phyloP scores from a whole-genome alignment of 1,140 invertebrate genomes.

The Pachyrhynchus sulphureomaculatus region DNA sequence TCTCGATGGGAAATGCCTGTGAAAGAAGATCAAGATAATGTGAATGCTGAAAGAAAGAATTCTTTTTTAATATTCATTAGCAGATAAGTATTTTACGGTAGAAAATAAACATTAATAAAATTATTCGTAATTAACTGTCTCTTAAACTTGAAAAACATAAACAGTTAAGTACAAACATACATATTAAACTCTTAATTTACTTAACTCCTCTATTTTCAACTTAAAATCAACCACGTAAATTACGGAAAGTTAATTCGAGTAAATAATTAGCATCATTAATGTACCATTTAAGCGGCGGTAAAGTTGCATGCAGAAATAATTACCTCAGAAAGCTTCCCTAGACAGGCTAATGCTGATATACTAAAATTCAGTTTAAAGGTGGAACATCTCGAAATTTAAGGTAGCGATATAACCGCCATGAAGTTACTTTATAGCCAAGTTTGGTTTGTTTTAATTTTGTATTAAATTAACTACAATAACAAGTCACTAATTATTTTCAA shows the following conservation, averaged over 20 bases:
- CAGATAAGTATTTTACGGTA: too few species aligned
- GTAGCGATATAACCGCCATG: slow-evolving; percentile 21
- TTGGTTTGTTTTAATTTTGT: slow-evolving; percentile 22
- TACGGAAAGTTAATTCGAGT: slow-evolving; percentile 29
- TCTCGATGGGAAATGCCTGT: too few species aligned
- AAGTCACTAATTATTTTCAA: slow-evolving; percentile 19
- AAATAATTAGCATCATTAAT: slow-evolving; percentile 28
- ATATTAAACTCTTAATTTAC: not conserved
- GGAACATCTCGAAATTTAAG: slow-evolving; percentile 30
- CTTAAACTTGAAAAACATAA: not conserved
- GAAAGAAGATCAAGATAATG: too few species aligned
- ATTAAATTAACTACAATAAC: slow-evolving; percentile 18
- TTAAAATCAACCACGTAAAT: slow-evolving; percentile 16
- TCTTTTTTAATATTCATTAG: too few species aligned
- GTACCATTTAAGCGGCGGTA: slow-evolving; percentile 25
- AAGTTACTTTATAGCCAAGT: slow-evolving; percentile 22
- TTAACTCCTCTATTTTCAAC: slow-evolving; percentile 1
- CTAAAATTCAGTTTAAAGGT: slow-evolving; percentile 32
- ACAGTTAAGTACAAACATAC: not conserved
- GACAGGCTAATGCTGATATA: slow-evolving; percentile 33
- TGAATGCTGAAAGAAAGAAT: too few species aligned
- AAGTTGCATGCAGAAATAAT: slow-evolving; percentile 33
- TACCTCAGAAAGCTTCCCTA: slow-evolving; percentile 25
- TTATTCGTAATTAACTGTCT: too few species aligned
- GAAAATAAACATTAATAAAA: too few species aligned